These are phyloP conservation scores for Psilopsiagon aymara DNA, from an alignment of 2,113 vertebrate genomes.

Conservation along the genomic window DNA sequence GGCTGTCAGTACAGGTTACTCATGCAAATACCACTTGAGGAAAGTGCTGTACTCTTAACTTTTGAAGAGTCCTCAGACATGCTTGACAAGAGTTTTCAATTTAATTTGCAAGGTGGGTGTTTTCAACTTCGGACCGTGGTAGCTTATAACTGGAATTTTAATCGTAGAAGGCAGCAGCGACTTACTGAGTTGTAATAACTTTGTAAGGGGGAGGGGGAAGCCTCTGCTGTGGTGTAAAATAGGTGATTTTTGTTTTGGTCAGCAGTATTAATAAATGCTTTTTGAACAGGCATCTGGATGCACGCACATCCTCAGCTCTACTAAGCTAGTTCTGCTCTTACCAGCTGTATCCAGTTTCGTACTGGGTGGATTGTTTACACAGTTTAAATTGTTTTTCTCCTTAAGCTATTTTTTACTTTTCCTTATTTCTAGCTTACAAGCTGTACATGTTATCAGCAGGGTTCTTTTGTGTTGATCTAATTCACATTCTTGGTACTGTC, in stretches of 20 bases:
- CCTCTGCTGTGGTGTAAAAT: neutral
- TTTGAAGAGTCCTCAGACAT: constrained; percentile 4
- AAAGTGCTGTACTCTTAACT: constrained; percentile 17
- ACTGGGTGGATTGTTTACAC: constrained; percentile 60
- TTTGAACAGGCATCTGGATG: constrained; percentile 37
- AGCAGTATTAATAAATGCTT: constrained; percentile 10
- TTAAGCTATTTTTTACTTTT: constrained; percentile 19
- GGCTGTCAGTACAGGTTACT: constrained; percentile 35
- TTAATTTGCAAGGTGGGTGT: constrained; percentile 46
- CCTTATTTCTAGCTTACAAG: constrained; percentile 20
- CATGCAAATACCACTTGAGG: constrained; percentile 55
- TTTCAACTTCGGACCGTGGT: neutral
- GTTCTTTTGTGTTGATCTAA: constrained; percentile 19
- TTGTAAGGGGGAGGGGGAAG: neutral
- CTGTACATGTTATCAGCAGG: constrained; percentile 41
- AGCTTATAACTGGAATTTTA: constrained; percentile 58
- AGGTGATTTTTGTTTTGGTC: neutral
- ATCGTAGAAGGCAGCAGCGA: neutral
- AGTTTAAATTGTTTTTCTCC: neutral
- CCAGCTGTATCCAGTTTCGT: constrained; percentile 11
- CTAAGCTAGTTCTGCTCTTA: constrained; percentile 50
- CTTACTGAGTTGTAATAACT: constrained; percentile 36
- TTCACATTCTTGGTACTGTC: constrained; percentile 55
- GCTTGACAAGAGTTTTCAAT: constrained; percentile 26
- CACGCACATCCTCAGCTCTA: constrained; percentile 32